Evolutionary conservation across 2,797 vertebrate genomes (phyloP).

Genomic region (Thamnophis elegans): DNA sequence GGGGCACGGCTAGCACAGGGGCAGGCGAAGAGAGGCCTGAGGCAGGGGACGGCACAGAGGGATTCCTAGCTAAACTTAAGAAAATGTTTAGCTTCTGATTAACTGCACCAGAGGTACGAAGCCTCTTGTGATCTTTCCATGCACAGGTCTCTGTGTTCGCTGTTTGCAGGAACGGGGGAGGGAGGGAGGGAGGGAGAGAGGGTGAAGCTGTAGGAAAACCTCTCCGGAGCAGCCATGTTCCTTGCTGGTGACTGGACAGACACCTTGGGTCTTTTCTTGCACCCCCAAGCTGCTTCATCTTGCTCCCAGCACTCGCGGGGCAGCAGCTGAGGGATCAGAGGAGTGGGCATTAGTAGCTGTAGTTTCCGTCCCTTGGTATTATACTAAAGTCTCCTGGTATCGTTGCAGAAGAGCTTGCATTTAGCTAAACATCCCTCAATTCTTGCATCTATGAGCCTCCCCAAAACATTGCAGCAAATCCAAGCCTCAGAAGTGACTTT

Average conservation of each 20-base stretch:
- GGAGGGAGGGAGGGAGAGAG: not conserved
- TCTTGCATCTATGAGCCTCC: not conserved
- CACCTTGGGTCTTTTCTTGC: not conserved
- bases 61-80: constrained; percentile 91
- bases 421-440: not conserved
- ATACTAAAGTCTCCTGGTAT: too few species aligned
- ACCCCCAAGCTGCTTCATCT: not conserved
- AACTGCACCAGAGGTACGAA: constrained; percentile 81
- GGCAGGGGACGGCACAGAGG: constrained; percentile 77
- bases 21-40: constrained; percentile 74
- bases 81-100: constrained; percentile 87
- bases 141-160: not conserved
- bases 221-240: not conserved
- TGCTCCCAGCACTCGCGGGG: not conserved
- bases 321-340: not conserved
- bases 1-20: constrained; percentile 75
- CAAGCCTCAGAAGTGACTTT: not conserved
- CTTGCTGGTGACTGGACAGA: not conserved
- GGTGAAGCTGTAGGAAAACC: not conserved
- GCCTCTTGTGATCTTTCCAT: constrained; percentile 51
- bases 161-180: not conserved
- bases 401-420: not conserved
- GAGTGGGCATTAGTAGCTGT: not conserved
- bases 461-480: not conserved
- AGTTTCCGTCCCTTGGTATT: not conserved